These are phyloP conservation scores for Acleris holmiana DNA, from an alignment of 2,888 invertebrate genomes.

Conservation along the genomic window DNA sequence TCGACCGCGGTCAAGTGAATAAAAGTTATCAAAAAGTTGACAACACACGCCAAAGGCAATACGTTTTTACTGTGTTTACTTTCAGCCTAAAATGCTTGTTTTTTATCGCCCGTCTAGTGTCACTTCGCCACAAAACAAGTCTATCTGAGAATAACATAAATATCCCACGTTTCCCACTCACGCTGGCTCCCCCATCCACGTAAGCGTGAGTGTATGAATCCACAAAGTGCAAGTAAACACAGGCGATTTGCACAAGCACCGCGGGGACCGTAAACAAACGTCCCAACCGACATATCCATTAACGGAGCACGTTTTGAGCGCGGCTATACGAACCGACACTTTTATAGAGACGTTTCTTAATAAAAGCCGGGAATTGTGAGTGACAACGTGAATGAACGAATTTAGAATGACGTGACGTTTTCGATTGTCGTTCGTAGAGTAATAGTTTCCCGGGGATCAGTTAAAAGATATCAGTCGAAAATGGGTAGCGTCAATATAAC, in stretches of 20 bases:
- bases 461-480: neutral
- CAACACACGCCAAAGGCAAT: too few species aligned
- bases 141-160: too few species aligned
- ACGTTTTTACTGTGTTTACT: too few species aligned
- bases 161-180: neutral
- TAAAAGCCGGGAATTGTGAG: slow-evolving; percentile 35
- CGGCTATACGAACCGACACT: slow-evolving; percentile 24
- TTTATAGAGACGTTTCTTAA: slow-evolving; percentile 15
- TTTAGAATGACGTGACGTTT: slow-evolving; percentile 20
- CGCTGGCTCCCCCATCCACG: slow-evolving; percentile 9
- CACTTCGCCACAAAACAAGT: too few species aligned
- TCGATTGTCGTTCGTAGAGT: slow-evolving; percentile 7
- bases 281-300: slow-evolving; percentile 20
- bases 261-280: slow-evolving; percentile 23
- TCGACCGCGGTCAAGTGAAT: too few species aligned
- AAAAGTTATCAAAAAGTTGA: too few species aligned
- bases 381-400: slow-evolving; percentile 34
- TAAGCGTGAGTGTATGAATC: slow-evolving; percentile 29
- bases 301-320: slow-evolving; percentile 4
- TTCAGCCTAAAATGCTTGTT: too few species aligned
- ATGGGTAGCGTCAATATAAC: neutral
- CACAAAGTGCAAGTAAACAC: slow-evolving; percentile 31
- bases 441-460: slow-evolving; percentile 10
- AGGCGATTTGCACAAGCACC: slow-evolving; percentile 20
- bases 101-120: too few species aligned